These are phyloP conservation scores for Pardosa pseudoannulata DNA, from an alignment of 2,888 invertebrate species.

Conservation along the genomic window DNA sequence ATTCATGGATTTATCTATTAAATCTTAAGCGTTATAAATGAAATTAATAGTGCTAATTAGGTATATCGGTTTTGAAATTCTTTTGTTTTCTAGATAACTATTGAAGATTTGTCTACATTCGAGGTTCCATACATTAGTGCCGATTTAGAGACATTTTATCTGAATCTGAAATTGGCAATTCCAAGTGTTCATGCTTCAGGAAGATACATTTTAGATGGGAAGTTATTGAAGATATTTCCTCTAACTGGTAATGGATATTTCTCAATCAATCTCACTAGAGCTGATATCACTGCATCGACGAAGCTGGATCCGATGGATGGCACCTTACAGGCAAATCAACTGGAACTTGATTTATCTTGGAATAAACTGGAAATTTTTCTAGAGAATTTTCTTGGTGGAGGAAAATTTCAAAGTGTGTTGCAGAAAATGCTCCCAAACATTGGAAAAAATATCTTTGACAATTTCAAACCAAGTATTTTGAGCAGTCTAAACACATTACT, in stretches of 20 bases:
- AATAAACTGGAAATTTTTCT: constrained; percentile 29
- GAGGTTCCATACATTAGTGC: constrained; percentile 42
- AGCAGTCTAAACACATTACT: constrained; percentile 37
- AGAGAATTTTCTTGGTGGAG: constrained; percentile 69
- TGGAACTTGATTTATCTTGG: constrained; percentile 64
- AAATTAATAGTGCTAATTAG: background rate
- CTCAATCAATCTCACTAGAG: constrained; percentile 52
- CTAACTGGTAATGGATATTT: constrained; percentile 59
- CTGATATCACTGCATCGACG: constrained; percentile 37
- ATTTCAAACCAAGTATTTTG: constrained; percentile 52
- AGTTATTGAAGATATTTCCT: constrained; percentile 62
- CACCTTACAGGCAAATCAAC: constrained; percentile 34
- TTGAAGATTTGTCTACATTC: constrained; percentile 55
- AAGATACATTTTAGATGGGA: constrained; percentile 52
- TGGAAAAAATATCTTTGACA: constrained; percentile 63
- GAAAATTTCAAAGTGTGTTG: constrained; percentile 47
- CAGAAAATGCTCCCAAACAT: constrained; percentile 52
- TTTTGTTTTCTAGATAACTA: constrained; percentile 57
- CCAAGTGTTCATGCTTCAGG: constrained; percentile 39
- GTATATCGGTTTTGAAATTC: background rate
- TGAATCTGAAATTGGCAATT: constrained; percentile 47
- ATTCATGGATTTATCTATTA: too few species aligned
- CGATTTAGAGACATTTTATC: constrained; percentile 51
- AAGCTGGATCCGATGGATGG: constrained; percentile 28
- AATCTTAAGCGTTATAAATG: too few species aligned